These are phyloP conservation scores for Diorhabda sublineata DNA, from an alignment of 1,140 invertebrate genomes.

Conservation along the genomic window DNA sequence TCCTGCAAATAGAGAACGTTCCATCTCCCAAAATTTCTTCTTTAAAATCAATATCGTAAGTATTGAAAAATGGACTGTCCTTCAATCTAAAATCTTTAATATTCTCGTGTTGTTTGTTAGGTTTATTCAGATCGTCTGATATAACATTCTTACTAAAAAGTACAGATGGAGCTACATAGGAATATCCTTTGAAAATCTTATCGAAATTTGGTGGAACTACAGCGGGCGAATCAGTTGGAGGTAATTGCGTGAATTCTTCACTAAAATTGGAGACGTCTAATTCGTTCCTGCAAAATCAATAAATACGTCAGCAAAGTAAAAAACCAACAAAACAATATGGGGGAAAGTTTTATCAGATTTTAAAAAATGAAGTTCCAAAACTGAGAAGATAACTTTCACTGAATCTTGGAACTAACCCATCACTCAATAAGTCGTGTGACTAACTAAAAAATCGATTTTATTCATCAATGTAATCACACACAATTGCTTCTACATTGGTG, in stretches of 20 bases:
- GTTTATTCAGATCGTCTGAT: constrained; percentile 52
- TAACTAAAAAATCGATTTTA: too few species aligned
- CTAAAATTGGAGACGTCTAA: constrained; percentile 95
- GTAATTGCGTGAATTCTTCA: constrained; percentile 91
- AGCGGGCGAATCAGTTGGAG: constrained; percentile 85
- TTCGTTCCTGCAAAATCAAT: constrained; percentile 55
- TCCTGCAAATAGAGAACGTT: constrained; percentile 83
- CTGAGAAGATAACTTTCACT: too few species aligned
- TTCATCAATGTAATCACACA: too few species aligned
- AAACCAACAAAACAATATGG: too few species aligned
- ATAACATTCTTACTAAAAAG: constrained; percentile 80
- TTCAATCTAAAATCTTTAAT: constrained; percentile 49
- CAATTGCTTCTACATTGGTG: too few species aligned
- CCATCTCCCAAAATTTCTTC: constrained; percentile 77
- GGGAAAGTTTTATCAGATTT: too few species aligned
- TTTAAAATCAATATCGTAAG: constrained; percentile 71
- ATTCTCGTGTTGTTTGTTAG: constrained; percentile 45
- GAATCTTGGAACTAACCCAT: too few species aligned
- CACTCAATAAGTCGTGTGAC: too few species aligned
- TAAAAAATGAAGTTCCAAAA: too few species aligned
- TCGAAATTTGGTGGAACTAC: constrained; percentile 79
- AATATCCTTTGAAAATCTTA: constrained; percentile 88
- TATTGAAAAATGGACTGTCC: constrained; percentile 81
- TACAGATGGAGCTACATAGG: constrained; percentile 91
- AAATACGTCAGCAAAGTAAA: too few species aligned